These are phyloP conservation scores for Dromiciops gliroides DNA, from an alignment of 2,113 vertebrate genomes.

Conservation along the genomic window DNA sequence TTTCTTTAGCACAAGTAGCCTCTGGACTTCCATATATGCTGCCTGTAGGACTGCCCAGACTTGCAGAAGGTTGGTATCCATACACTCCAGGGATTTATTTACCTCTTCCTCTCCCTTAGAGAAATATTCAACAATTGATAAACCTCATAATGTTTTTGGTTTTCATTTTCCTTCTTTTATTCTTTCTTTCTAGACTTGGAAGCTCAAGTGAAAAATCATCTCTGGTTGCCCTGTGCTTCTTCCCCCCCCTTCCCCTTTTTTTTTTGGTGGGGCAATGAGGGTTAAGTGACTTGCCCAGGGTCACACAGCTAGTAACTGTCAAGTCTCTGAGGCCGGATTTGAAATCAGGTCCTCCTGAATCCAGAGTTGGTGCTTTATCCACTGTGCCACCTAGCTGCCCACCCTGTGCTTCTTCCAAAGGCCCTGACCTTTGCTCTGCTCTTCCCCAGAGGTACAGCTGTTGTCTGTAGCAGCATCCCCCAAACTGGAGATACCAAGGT, in stretches of 20 bases:
- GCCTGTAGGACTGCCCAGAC: conserved; percentile 91
- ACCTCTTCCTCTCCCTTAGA: conserved; percentile 94
- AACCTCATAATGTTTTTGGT: conserved; percentile 91
- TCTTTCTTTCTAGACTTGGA: conserved; percentile 90
- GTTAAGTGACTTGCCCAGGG: no score
- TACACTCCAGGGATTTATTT: conserved; percentile 87
- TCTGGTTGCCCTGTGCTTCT: conserved; percentile 92
- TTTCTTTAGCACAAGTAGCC: conserved; percentile 94
- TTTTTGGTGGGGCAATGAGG: no score
- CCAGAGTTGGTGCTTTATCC: no score
- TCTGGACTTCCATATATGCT: conserved; percentile 94
- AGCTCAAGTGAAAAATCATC: conserved; percentile 91
- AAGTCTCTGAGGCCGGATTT: no score
- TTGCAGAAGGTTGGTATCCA: conserved; percentile 91
- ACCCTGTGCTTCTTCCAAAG: conserved; percentile 39
- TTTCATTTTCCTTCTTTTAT: conserved; percentile 96
- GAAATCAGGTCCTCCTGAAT: no score
- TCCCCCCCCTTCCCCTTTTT: no score
- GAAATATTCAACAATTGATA: conserved; percentile 94
- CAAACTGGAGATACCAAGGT: conserved; percentile 68
- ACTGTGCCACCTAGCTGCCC: no score
- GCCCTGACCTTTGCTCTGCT: conserved; percentile 90
- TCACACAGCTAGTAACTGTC: no score
- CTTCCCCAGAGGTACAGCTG: conserved; percentile 90
- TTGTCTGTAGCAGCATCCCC: conserved; percentile 88